Evolutionary conservation across 2,113 vertebrate genomes (phyloP).

Genomic region (Lasiurus borealis): DNA sequence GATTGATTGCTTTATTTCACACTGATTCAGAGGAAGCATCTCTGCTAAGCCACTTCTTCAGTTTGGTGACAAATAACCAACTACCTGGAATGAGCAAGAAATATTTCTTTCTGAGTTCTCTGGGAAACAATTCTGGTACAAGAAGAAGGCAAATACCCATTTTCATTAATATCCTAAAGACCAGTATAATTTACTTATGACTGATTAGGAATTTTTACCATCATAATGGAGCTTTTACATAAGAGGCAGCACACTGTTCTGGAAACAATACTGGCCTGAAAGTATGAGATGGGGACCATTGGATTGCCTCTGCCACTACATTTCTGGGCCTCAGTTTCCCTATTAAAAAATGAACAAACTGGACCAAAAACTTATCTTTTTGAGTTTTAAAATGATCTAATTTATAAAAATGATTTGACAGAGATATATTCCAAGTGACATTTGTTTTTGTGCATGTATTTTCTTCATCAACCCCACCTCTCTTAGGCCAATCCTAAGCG

Average conservation of each 20-base stretch:
- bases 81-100: neutral
- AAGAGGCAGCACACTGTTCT: neutral
- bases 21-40: neutral
- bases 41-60: constrained; percentile 39
- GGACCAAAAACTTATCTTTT: neutral
- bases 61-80: constrained; percentile 36
- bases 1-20: constrained; percentile 54
- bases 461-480: neutral
- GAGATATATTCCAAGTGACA: neutral
- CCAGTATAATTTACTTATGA: neutral
- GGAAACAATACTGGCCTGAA: neutral
- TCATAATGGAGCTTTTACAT: neutral
- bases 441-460: neutral
- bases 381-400: neutral
- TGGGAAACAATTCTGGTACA: neutral
- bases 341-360: neutral
- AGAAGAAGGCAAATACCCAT: neutral
- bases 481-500: neutral
- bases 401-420: neutral
- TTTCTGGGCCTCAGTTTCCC: neutral
- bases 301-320: neutral
- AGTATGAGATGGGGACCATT: accelerated
- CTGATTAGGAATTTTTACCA: neutral
- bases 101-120: neutral
- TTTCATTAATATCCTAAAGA: neutral